A percentile compares a stretch with the other conserved stretches of the same genome.
phyloP scores from a whole-genome alignment of 92 coral and sea anemone genomes.

The Parazoanthus darwini region DNA sequence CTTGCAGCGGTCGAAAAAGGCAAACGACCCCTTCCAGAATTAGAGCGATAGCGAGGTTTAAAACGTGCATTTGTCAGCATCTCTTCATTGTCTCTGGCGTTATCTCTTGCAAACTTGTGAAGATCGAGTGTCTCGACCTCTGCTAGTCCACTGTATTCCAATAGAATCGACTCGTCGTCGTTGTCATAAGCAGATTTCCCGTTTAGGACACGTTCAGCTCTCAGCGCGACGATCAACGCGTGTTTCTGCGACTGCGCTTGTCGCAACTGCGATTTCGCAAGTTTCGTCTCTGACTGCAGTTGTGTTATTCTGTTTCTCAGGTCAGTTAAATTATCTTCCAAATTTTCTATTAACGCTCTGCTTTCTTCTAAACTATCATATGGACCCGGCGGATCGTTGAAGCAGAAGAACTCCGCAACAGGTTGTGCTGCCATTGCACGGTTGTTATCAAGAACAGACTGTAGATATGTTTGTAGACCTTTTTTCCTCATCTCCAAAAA shows the following conservation, averaged over 20 bases:
- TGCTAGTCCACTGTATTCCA: slow-evolving; percentile 83
- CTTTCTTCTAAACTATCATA: slow-evolving; percentile 85
- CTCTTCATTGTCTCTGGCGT: slow-evolving; percentile 45
- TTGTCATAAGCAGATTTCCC: slow-evolving; percentile 78
- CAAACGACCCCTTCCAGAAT: slow-evolving; percentile 37
- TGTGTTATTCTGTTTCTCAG: slow-evolving; percentile 67
- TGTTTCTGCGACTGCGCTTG: slow-evolving; percentile 87
- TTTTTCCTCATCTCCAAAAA: slow-evolving; percentile 79
- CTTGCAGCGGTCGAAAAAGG: slow-evolving; percentile 72
- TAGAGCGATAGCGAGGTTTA: slow-evolving; percentile 12
- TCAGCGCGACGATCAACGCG: slow-evolving; percentile 85
- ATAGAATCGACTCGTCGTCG: slow-evolving; percentile 80
- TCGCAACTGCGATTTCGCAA: slow-evolving; percentile 84
- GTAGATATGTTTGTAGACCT: slow-evolving; percentile 78
- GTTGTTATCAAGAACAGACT: slow-evolving; percentile 61
- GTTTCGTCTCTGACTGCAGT: slow-evolving; percentile 58
- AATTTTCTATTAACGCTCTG: slow-evolving; percentile 78
- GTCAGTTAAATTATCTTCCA: slow-evolving; percentile 75
- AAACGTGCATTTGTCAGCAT: slow-evolving; percentile 33
- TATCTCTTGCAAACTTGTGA: slow-evolving; percentile 54
- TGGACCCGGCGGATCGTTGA: slow-evolving; percentile 92
- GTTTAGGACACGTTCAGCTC: slow-evolving; percentile 90
- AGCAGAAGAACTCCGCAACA: slow-evolving; percentile 73
- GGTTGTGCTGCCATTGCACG: slow-evolving; percentile 64
- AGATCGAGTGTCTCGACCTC: slow-evolving; percentile 86